phyloP scores from a whole-genome alignment of 1,140 invertebrate species.

The Lepidurus packardi region DNA sequence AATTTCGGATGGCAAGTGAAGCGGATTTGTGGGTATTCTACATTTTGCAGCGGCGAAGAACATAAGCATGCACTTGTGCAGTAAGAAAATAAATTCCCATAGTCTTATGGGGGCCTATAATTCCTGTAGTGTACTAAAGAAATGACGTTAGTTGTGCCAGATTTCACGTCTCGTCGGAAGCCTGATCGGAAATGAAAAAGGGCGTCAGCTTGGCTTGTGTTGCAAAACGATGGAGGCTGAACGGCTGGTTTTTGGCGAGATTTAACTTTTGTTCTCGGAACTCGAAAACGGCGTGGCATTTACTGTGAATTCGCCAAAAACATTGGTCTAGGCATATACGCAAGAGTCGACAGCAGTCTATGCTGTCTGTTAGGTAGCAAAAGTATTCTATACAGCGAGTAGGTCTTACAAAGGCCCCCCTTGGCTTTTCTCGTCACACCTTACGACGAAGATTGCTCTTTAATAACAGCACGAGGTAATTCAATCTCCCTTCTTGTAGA shows the following conservation, averaged over 20 bases:
- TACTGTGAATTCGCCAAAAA: too few species aligned
- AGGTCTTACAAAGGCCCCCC: conserved; percentile 16
- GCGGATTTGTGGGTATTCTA: too few species aligned
- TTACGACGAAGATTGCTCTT: conserved; percentile 21
- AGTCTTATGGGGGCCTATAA: too few species aligned
- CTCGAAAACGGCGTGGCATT: not conserved
- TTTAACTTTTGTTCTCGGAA: not conserved
- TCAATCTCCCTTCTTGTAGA: not conserved
- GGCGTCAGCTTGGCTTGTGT: not conserved
- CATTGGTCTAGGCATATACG: not conserved
- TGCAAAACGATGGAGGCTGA: not conserved
- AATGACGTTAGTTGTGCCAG: too few species aligned
- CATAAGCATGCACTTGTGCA: too few species aligned
- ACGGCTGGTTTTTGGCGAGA: not conserved
- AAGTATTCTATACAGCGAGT: conserved; percentile 6
- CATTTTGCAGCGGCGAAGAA: too few species aligned
- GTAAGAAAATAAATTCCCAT: too few species aligned
- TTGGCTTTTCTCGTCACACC: conserved; percentile 21
- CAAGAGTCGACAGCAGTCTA: conserved; percentile 8
- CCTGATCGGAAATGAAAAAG: conserved; percentile 15
- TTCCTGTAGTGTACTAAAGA: too few species aligned
- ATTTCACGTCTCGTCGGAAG: not conserved
- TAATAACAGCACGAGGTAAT: conserved; percentile 17
- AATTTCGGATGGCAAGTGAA: too few species aligned
- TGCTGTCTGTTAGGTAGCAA: not conserved